Percentiles rank a stretch among this genome's conserved stretches.
Evolutionary conservation across 2,888 invertebrate species (phyloP).

Genomic region (Drosophila anomelani): DNA sequence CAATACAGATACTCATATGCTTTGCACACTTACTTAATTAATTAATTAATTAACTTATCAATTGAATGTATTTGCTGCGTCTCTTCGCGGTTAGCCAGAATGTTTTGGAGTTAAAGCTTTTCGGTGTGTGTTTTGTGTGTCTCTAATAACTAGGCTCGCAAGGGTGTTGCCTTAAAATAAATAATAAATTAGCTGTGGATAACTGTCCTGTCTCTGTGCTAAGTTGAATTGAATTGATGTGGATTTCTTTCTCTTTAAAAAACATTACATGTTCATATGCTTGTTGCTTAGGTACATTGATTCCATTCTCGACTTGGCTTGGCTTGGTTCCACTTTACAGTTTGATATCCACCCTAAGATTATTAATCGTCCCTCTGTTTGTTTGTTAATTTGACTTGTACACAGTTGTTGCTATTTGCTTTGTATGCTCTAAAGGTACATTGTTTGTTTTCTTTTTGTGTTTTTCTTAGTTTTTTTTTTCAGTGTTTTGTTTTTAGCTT

Average conservation of each 20-base stretch:
- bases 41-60: slow-evolving; percentile 72
- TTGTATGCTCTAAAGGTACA: slow-evolving; percentile 33
- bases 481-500: slow-evolving; percentile 11
- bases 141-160: slow-evolving; percentile 22
- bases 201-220: slow-evolving; percentile 19
- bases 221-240: slow-evolving; percentile 10
- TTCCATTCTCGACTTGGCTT: slow-evolving; percentile 67
- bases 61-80: slow-evolving; percentile 66
- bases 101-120: slow-evolving; percentile 71
- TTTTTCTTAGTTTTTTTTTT: slow-evolving; percentile 15
- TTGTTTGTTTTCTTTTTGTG: slow-evolving; percentile 40
- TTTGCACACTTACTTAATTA: slow-evolving; percentile 73
- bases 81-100: slow-evolving; percentile 63
- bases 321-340: slow-evolving; percentile 73
- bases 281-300: slow-evolving; percentile 69
- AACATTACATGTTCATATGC: slow-evolving; percentile 56
- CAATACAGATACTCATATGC: slow-evolving; percentile 57
- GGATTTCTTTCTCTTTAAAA: slow-evolving; percentile 8
- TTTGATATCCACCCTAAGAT: slow-evolving; percentile 54
- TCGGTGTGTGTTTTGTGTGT: slow-evolving; percentile 37
- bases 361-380: slow-evolving; percentile 9
- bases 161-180: slow-evolving; percentile 28
- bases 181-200: slow-evolving; percentile 43
- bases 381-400: slow-evolving; percentile 56
- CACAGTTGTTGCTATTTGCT: slow-evolving; percentile 39